These are phyloP conservation scores for Mus spretus DNA, from an alignment of 2,797 vertebrate genomes.

Conservation along the genomic window DNA sequence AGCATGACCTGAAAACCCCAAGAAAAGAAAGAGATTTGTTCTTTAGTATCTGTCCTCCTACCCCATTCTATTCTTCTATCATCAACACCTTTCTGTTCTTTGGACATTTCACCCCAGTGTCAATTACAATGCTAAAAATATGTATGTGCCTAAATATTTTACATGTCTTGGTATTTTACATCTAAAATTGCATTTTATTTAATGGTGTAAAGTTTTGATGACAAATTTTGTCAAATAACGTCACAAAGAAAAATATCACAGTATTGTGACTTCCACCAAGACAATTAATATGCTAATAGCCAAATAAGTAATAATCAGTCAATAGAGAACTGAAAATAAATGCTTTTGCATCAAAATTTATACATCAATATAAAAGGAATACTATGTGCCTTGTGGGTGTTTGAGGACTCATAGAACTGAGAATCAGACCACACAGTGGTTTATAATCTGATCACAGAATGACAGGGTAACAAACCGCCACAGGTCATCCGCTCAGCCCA, in stretches of 20 bases:
- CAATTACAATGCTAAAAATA: neutral
- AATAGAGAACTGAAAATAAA: neutral
- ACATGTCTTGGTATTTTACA: neutral
- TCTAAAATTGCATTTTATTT: constrained; percentile 3
- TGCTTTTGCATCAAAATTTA: constrained; percentile 16
- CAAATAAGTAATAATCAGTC: neutral
- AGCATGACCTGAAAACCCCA: neutral
- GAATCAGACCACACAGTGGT: neutral
- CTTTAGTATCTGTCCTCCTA: neutral
- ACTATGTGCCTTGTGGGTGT: neutral
- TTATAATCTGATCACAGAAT: constrained; percentile 30
- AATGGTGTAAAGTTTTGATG: constrained; percentile 3
- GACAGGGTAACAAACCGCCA: neutral
- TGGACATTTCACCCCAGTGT: constrained; percentile 4
- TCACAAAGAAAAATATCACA: constrained; percentile 30
- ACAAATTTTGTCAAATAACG: constrained; percentile 43
- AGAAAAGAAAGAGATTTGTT: neutral
- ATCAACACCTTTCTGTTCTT: neutral
- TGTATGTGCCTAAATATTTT: neutral
- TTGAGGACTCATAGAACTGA: neutral
- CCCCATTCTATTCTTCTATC: neutral
- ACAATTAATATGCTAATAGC: constrained; percentile 16
- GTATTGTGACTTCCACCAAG: neutral
- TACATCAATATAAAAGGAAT: neutral
- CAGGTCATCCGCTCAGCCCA: constrained; percentile 36